Evolutionary conservation across 2,113 vertebrate genomes (phyloP).

Genomic region (Stigmatopora argus): DNA sequence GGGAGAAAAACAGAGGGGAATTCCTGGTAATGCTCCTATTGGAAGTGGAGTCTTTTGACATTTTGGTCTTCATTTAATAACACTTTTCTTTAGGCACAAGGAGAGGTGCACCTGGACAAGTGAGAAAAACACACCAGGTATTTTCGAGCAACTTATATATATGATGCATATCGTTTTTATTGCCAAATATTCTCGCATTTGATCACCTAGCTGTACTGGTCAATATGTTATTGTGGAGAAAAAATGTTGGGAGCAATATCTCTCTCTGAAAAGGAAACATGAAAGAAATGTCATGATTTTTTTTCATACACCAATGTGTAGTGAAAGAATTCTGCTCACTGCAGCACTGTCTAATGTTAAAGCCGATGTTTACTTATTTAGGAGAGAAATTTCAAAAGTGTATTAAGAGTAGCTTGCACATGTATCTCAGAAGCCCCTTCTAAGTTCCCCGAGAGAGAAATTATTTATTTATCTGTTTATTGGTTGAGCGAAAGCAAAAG

Average conservation of each 20-base stretch:
- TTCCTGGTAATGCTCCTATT: conserved; percentile 15
- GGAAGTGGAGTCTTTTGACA: conserved; percentile 3
- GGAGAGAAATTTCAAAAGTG: conserved; percentile 40
- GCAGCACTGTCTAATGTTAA: conserved; percentile 51
- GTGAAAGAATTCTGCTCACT: conserved; percentile 49
- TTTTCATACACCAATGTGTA: conserved; percentile 33
- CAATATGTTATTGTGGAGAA: conserved; percentile 33
- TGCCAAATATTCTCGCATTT: conserved; percentile 45
- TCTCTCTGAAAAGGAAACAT: conserved; percentile 20
- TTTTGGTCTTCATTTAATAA: conserved; percentile 30
- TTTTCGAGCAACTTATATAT: conserved; percentile 19
- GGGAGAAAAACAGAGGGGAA: conserved; percentile 12
- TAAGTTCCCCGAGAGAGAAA: conserved; percentile 63
- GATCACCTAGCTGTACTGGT: conserved; percentile 24
- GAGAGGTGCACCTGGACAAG: conserved; percentile 2
- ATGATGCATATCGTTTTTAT: conserved; percentile 35
- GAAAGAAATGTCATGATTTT: conserved; percentile 37
- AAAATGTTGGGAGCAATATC: conserved; percentile 19
- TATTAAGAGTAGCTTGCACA: conserved; percentile 68
- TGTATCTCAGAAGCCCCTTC: conserved; percentile 49
- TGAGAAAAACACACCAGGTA: conserved; percentile 17
- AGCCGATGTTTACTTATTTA: conserved; percentile 65
- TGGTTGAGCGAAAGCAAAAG: conserved; percentile 58
- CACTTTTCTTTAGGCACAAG: conserved; percentile 27
- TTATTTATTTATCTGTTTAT: conserved; percentile 84